Evolutionary conservation across 2,888 invertebrate genomes (phyloP), one percentile per base, ranked within the genome.

Genomic region (Meiosimyza decipiens): DNA sequence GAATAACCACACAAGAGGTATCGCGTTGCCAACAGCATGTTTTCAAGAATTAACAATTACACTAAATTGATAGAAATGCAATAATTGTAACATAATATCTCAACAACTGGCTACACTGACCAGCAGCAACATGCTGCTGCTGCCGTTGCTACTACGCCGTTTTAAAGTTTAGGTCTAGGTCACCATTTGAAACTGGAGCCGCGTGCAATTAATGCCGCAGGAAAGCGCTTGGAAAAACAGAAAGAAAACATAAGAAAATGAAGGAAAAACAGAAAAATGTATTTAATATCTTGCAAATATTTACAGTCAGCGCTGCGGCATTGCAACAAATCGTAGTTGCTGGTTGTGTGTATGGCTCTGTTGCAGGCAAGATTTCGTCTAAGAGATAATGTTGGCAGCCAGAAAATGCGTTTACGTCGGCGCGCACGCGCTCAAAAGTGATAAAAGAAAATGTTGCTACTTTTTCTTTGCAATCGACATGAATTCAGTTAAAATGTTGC

Each of bases 371-470:
- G 81, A 80, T 82, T 81, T 78, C 81, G 83, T 83, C 79, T 80
- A 79, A 76, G 72, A 81, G 81, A 83, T 81, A 82, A 81, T 78
- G 78, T 75, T 74, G 80, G 83, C 82, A 83, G 82, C 82, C 82
- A 82, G 77, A 83, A 83, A 82, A 82, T 82, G 82, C 78, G 75
- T 78, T 71, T 74, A 15, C 18, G 57, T 12, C 57, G 22, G 75
- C 74, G 77, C 77, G 79, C 79, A 77, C 76, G 77, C 77, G 75
- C 70, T 66, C 51, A 40, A 57, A 55, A 67, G 18, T 67, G 47
- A 33, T 67, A 47, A 18, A 67, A 67, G 67, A 57, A 67, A 67
- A 57, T 57, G 55, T 66, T 66, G 66, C 22, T 57, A 18, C 47
- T 57, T 16, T 67, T 67, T 55, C 67, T 40, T 22, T 47, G 57